Base-by-base conservation (phyloP, 1,140 invertebrate species). In the Pachypeltis micranthus region DNA sequence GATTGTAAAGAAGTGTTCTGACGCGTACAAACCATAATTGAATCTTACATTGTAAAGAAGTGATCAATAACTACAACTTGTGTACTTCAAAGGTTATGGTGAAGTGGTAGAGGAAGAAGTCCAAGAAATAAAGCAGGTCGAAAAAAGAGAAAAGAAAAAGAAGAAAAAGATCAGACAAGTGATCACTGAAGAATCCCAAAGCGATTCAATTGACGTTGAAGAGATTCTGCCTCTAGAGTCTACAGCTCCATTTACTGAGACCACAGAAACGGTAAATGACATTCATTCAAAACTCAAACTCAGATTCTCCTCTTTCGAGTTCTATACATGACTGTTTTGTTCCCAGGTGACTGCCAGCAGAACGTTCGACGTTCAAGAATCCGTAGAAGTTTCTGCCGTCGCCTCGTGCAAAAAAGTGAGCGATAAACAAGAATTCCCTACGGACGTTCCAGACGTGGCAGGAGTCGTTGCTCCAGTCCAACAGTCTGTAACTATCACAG, bases 321-420 rank as follows among this genome's bases (percentile, higher is more conserved):
- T 54, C 27, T 57, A 25, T 10, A 31, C 23, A 12, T 54, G 3
- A 2, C 44, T 62, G 29, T 7, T 19, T 62, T 26, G 2, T 29
- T 63, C 34, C 19, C 31, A 68, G 67, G 64, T 54, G 24, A 66
- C 47, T 56, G 67, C 67, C 3, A 58, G 65, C 44, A 60, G 55
- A 31, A 64, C 57, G 26, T 54, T 63, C 26, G 68, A 69, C 34
- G 58, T 69, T 39, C 79, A 80, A 67, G 80, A 84, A 66, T 73
- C 81, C 59, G 72, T 85, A 2, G 74, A 75, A 66, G 83, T 81
- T 16, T 79, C 81, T 64, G 82, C 83, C 63, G 76, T 78, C 51
- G 80, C 83, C 61, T 78, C 80, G 10, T 73, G 80, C 61, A 85
- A 83, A 68, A 82, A 82, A 63, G 78, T 84, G 29, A 79, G 80